Base-by-base conservation (phyloP, 2,888 invertebrate species). In the Abscondita cerata region DNA sequence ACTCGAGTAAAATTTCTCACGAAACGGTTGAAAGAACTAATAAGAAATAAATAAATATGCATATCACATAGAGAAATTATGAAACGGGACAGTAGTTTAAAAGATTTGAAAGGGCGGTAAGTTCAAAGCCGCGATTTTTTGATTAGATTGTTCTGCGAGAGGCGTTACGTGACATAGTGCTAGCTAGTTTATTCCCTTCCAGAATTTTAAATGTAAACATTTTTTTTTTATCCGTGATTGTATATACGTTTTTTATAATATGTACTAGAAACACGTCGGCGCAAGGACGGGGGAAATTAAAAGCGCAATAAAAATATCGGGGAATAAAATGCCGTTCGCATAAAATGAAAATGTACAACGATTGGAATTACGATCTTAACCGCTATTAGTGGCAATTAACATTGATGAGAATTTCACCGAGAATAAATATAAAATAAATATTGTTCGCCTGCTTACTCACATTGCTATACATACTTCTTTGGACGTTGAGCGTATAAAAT, bases 361-460 rank as follows among this genome's bases (percentile, higher is more conserved):
- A 68, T 66, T 63, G 67, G 68, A 64, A 72, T 70, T 70, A 69
- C 71, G 66, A 72, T 59, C 55, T 65, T 64, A 63, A 68, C 72
- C 68, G 68, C 73, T 70, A 77, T 77, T 76, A 76, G 73, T 71
- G 71, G 72, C 75, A 77, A 78, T 78, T 78, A 78, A 78, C 77
- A 77, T 78, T 75, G 75, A 76, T 67, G 72, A 70, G 75, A 76
- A 77, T 78, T 77, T 77, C 72, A 70, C 72, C 70, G 74, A 68
- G 76, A 72, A 76, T 78, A 77, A 75, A 78, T 75, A 75, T 75
- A 73, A 75, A 75, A 75, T 76, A 76, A 77, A 77, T 73, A 73
- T 76, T 72, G 68, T 72, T 71, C 72, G 74, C n/a, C 75, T 73
- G 71, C 69, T 64, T 68, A 69, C 69, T 69, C 68, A 68, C 59